A percentile compares a stretch with the other conserved stretches of the same genome.
These are phyloP conservation scores for Protosalanx chinensis DNA, from an alignment of 2,797 vertebrate species.

Conservation along the genomic window DNA sequence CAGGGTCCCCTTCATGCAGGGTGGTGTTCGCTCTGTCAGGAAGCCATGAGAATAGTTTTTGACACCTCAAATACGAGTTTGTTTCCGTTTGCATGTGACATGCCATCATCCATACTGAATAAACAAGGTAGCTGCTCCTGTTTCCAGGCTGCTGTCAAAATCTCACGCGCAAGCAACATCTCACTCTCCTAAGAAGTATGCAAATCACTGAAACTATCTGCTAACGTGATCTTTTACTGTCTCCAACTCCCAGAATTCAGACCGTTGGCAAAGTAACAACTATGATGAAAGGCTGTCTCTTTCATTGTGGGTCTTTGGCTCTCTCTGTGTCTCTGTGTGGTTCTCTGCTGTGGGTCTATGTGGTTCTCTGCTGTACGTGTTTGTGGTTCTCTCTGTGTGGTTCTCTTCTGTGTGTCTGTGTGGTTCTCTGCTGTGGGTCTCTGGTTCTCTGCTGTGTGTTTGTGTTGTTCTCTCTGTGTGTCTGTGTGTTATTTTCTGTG, in stretches of 20 bases:
- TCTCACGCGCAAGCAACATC: background rate
- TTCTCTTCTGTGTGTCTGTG: too few relatives aligned
- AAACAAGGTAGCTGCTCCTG: background rate
- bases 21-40: background rate
- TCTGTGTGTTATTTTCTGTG: background rate
- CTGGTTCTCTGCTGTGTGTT: background rate
- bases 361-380: too few relatives aligned
- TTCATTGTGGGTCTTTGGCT: too few relatives aligned
- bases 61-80: background rate
- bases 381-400: too few relatives aligned
- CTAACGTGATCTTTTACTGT: background rate
- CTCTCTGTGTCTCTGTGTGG: too few relatives aligned
- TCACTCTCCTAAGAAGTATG: background rate
- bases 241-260: slow-evolving; percentile 1
- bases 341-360: too few relatives aligned
- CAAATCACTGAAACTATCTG: slow-evolving; percentile 1
- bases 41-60: background rate
- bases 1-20: background rate
- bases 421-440: too few relatives aligned
- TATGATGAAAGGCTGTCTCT: background rate
- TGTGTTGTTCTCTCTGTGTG: background rate
- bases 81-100: background rate
- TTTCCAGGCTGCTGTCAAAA: slow-evolving; percentile 17
- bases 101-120: background rate
- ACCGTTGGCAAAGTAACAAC: slow-evolving; percentile 9